phyloP scores from a whole-genome alignment of 2,113 vertebrate genomes.

The Globicephala melas region DNA sequence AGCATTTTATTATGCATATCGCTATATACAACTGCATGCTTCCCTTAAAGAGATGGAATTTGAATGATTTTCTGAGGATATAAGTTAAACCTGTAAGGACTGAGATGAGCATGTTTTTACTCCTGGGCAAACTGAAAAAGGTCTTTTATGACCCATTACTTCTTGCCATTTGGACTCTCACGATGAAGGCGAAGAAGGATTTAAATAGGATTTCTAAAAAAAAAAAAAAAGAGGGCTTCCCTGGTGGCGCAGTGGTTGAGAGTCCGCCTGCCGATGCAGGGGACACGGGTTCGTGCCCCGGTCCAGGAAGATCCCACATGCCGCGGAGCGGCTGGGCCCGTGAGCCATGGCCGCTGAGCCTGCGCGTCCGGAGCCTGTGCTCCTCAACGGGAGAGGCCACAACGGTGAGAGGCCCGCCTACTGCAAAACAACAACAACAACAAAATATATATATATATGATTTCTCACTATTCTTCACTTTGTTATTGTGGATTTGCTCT shows the following conservation, averaged over 20 bases:
- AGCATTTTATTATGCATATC: background rate
- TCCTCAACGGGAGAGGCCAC: no score
- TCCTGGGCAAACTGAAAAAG: background rate
- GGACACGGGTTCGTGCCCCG: no score
- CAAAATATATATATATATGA: background rate
- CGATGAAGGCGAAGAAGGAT: background rate
- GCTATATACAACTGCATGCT: background rate
- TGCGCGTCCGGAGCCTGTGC: no score
- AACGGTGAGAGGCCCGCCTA: no score
- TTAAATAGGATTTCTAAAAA: background rate
- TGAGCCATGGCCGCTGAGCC: no score
- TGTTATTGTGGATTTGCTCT: background rate
- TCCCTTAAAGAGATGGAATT: background rate
- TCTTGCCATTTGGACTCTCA: background rate
- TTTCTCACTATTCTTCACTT: background rate
- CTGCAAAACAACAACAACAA: no score
- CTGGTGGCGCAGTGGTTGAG: no score
- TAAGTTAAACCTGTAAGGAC: background rate
- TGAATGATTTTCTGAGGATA: background rate
- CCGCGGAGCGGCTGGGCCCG: accelerated
- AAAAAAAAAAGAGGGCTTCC: no score
- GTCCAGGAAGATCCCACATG: no score
- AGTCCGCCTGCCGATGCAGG: no score
- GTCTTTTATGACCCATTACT: background rate
- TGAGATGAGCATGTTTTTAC: background rate